Evolutionary conservation across 2,113 vertebrate species (phyloP), one percentile per base, ranked within the genome.

Genomic region (Pygoscelis adeliae): DNA sequence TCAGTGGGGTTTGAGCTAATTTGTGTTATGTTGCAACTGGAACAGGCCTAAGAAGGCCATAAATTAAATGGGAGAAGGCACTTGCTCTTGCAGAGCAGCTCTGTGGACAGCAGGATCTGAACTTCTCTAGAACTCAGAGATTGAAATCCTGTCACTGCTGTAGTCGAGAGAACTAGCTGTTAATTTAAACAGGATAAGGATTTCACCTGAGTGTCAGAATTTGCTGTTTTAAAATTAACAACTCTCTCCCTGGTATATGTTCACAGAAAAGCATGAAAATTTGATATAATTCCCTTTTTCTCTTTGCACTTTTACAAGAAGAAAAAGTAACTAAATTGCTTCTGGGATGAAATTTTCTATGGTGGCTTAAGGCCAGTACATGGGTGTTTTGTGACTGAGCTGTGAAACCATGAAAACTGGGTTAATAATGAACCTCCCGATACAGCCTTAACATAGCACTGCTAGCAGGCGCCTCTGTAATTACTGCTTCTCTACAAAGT

Each of bases 381-480:
- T 34, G 40, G 15, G 9, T 88, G 32, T 71, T 86, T 90, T 96
- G 77, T 86, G 47, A 58, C n/a, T 63, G 58, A 93, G 40, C 40
- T 89, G 30, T 67, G 62, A 94, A 94, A 71, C 73, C 77, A n/a
- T 79, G 71, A 95, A 82, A 96, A 95, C 42, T 89, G 76, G 69
- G 84, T 95, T 93, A 94, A 88, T 95, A 95, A 82, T 63, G 73
- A 80, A 65, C 47, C 21, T 13, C 30, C 19, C 1, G 3, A 62
- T 47, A 71, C 22, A 83, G 55, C 78, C 78, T 90, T 87, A 78
- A 69, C 67, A 49, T n/a, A 83, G 55, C 46, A 25, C 23, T 80
- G 87, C 84, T 94, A n/a, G 30, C n/a, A 84, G 79, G 77, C 65
- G 66, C 76, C 59, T 89, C 44, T 86, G n/a, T 93, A 97, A 97